Conservation (phyloP, 2,888 invertebrate species). For the Sabellastarte sp. region DNA sequence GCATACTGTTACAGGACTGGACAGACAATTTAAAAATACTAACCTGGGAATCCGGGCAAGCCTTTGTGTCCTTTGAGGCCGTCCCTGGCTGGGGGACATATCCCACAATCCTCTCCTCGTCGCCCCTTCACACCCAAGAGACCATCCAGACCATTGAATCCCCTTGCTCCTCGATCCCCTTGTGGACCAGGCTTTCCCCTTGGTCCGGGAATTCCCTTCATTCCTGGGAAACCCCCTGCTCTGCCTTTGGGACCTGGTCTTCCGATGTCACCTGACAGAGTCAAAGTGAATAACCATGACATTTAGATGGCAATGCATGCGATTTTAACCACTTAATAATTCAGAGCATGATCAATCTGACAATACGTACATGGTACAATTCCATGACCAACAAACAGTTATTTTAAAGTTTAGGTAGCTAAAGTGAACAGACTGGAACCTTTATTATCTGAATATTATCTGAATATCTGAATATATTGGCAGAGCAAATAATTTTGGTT, state of each 20-base stretch:
- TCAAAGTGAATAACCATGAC: slow-evolving; percentile 5
- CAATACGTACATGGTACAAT: too few relatives aligned
- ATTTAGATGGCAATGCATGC: too few relatives aligned
- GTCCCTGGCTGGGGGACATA: slow-evolving; percentile 11
- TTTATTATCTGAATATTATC: too few relatives aligned
- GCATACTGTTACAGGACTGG: too few relatives aligned
- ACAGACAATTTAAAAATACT: not conserved
- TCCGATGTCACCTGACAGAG: too few relatives aligned
- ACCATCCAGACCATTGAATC: slow-evolving; percentile 15
- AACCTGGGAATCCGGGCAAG: slow-evolving; percentile 5
- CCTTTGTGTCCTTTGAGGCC: slow-evolving; percentile 24
- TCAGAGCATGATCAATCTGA: too few relatives aligned
- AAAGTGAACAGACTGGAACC: too few relatives aligned
- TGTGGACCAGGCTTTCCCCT: slow-evolving; percentile 6
- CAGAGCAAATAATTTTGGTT: too few relatives aligned
- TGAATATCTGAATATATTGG: too few relatives aligned
- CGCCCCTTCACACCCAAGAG: slow-evolving; percentile 9
- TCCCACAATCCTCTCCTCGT: slow-evolving; percentile 26
- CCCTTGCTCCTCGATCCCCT: slow-evolving; percentile 9
- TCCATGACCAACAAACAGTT: too few relatives aligned
- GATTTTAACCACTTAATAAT: too few relatives aligned
- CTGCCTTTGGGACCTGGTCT: slow-evolving; percentile 1
- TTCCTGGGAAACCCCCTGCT: slow-evolving; percentile 7
- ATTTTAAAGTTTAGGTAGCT: too few relatives aligned
- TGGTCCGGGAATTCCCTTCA: slow-evolving; percentile 16